These are phyloP conservation scores for Machimus rusticus DNA, from an alignment of 2,888 invertebrate species.

Conservation along the genomic window DNA sequence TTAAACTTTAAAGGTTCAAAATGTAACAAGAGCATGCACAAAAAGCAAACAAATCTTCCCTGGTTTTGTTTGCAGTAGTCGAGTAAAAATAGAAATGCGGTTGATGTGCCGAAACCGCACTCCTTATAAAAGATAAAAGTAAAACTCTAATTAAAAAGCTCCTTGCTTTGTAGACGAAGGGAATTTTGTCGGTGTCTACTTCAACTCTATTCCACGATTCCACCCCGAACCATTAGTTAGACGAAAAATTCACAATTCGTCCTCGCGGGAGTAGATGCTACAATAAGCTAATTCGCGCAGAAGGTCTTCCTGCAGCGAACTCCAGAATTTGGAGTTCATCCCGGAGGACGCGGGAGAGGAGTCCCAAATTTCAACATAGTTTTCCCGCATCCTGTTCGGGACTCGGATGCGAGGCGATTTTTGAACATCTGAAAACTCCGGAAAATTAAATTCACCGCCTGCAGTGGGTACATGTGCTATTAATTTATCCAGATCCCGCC, in stretches of 20 bases:
- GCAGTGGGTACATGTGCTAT: slow-evolving; percentile 7
- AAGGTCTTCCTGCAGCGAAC: neutral
- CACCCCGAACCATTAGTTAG: neutral
- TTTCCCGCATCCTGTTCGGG: neutral
- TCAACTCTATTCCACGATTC: neutral
- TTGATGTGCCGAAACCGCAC: neutral
- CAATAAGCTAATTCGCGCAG: neutral
- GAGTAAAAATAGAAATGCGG: neutral
- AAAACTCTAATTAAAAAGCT: neutral
- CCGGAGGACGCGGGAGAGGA: neutral
- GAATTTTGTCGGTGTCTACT: neutral
- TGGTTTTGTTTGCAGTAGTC: neutral
- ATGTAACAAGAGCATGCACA: neutral
- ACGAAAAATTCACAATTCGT: neutral
- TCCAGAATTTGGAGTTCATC: neutral
- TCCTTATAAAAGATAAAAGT: neutral
- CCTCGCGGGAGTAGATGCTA: neutral
- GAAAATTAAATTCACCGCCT: slow-evolving; percentile 14
- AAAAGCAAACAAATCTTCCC: neutral
- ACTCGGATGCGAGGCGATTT: neutral
- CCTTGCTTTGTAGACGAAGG: neutral
- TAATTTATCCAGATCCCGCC: slow-evolving; percentile 15
- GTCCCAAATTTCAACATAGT: neutral
- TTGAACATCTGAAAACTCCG: slow-evolving; percentile 12
- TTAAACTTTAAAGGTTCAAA: neutral